Conservation (phyloP, 1,140 invertebrate species). For the Cryptotermes secundus region DNA sequence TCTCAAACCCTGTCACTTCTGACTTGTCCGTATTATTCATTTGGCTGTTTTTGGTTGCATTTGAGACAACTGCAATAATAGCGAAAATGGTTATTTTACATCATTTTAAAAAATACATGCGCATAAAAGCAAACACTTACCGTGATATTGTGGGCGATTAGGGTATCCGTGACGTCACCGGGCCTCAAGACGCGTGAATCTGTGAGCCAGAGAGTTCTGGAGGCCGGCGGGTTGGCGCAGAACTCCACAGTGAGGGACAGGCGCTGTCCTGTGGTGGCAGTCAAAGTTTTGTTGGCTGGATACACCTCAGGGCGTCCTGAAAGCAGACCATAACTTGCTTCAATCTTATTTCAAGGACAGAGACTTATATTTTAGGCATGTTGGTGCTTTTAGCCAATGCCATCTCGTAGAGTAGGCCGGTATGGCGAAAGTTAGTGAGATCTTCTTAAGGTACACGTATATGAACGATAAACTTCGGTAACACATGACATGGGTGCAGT, state of each 20-base stretch:
- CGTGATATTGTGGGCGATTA: slow-evolving; percentile 56
- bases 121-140: slow-evolving; percentile 45
- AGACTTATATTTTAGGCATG: too few species aligned
- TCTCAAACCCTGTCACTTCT: too few species aligned
- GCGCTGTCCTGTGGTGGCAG: slow-evolving; percentile 54
- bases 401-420: too few species aligned
- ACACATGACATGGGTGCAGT: too few species aligned
- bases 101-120: slow-evolving; percentile 21
- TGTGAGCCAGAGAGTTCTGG: slow-evolving; percentile 58
- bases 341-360: too few species aligned
- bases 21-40: too few species aligned
- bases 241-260: slow-evolving; percentile 57
- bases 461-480: too few species aligned
- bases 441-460: too few species aligned
- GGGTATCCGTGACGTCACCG: slow-evolving; percentile 51
- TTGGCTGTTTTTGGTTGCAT: too few species aligned
- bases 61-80: too few species aligned
- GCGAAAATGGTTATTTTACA: background rate
- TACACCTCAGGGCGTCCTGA: slow-evolving; percentile 59
- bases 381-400: too few species aligned
- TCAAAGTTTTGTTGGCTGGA: slow-evolving; percentile 53
- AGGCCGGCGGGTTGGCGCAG: slow-evolving; percentile 58
- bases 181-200: slow-evolving; percentile 55
- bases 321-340: slow-evolving; percentile 29
- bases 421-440: too few species aligned